Conservation (phyloP, 2,113 vertebrate species). For the Onychorhynchus coronatus region DNA sequence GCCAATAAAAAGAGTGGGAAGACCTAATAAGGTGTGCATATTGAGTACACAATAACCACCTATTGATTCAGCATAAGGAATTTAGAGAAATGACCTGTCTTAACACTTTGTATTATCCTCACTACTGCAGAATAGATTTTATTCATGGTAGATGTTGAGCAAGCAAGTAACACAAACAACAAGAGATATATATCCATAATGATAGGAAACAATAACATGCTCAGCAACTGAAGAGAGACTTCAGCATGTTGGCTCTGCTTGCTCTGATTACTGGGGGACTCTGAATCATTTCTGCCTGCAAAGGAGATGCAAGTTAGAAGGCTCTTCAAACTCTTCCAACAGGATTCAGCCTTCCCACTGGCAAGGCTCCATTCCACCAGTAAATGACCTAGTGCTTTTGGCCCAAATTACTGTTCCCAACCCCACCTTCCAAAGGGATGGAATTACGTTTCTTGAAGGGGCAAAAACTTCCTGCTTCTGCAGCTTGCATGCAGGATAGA, state of each 20-base stretch:
- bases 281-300: neutral
- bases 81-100: neutral
- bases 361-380: neutral
- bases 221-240: neutral
- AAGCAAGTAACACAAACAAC: neutral
- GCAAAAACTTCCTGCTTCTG: neutral
- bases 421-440: neutral
- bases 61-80: neutral
- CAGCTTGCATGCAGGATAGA: neutral
- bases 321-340: neutral
- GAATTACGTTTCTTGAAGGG: neutral
- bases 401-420: neutral
- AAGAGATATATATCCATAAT: neutral
- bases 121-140: neutral
- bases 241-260: neutral
- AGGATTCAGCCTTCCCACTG: neutral
- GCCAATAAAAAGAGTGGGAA: neutral
- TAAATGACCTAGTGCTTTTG: neutral
- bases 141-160: neutral
- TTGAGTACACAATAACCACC: neutral
- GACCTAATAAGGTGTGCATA: neutral
- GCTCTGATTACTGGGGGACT: neutral
- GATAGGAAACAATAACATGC: neutral
- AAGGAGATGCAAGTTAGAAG: neutral
- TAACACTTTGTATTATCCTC: neutral